Evolutionary conservation across 2,113 vertebrate genomes (phyloP).

Genomic region (Ranitomeya imitator): DNA sequence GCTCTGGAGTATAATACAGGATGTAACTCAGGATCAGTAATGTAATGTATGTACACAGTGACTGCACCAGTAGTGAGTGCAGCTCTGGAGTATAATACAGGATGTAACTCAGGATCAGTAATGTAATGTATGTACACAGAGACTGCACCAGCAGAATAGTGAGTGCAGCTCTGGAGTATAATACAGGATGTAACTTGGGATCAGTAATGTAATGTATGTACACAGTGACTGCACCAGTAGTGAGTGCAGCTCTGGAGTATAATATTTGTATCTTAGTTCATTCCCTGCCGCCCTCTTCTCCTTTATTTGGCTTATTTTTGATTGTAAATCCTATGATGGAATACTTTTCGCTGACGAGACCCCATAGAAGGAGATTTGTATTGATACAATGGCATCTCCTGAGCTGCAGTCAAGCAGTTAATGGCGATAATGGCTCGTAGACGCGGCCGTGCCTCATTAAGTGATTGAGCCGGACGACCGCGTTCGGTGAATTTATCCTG

Average conservation of each 20-base stretch:
- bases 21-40: no score
- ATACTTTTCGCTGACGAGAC: background rate
- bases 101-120: no score
- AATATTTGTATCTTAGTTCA: background rate
- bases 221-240: background rate
- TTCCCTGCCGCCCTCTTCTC: background rate
- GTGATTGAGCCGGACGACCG: conserved; percentile 50
- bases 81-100: no score
- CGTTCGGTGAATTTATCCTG: conserved; percentile 59
- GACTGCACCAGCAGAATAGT: no score
- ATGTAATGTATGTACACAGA: no score
- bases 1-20: background rate
- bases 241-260: background rate
- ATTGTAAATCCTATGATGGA: background rate
- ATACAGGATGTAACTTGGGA: no score
- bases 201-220: no score
- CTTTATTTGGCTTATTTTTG: background rate
- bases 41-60: no score
- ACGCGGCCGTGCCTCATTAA: conserved; percentile 59
- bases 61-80: no score
- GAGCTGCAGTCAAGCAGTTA: conserved; percentile 28
- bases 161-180: no score
- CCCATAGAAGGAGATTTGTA: conserved; percentile 13
- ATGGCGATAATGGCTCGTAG: conserved; percentile 59
- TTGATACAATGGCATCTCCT: background rate